Conservation (phyloP, 1,140 invertebrate species). For the Achroia grisella region DNA sequence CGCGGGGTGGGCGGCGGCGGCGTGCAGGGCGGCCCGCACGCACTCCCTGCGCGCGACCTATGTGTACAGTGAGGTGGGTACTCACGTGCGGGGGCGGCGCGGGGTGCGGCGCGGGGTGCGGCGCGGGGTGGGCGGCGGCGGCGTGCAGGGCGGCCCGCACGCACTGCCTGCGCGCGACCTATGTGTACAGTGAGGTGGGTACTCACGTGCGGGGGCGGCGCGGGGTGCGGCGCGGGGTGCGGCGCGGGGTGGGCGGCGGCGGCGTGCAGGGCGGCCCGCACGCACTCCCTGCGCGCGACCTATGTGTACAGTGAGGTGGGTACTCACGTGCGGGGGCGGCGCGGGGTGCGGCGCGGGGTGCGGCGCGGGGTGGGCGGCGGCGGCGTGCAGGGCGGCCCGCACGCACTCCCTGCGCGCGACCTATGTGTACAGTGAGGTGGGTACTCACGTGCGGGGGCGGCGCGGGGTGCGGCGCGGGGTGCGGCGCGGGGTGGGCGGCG, state of each 20-base stretch:
- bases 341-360: background rate
- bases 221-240: background rate
- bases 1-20: background rate
- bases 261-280: background rate
- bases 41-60: background rate
- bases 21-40: conserved; percentile 2
- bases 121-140: conserved; percentile 5
- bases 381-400: background rate
- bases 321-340: background rate
- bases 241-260: too few relatives aligned
- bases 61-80: background rate
- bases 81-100: background rate
- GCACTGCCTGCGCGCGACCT: background rate
- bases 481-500: too few relatives aligned
- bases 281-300: background rate
- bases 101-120: conserved; percentile 7
- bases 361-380: too few relatives aligned
- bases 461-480: background rate
- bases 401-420: background rate
- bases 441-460: background rate
- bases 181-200: too few relatives aligned
- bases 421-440: background rate
- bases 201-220: too few relatives aligned
- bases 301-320: background rate
- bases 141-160: background rate